These are phyloP conservation scores for Trogon melanurus DNA, from an alignment of 2,113 vertebrate genomes.

Conservation along the genomic window DNA sequence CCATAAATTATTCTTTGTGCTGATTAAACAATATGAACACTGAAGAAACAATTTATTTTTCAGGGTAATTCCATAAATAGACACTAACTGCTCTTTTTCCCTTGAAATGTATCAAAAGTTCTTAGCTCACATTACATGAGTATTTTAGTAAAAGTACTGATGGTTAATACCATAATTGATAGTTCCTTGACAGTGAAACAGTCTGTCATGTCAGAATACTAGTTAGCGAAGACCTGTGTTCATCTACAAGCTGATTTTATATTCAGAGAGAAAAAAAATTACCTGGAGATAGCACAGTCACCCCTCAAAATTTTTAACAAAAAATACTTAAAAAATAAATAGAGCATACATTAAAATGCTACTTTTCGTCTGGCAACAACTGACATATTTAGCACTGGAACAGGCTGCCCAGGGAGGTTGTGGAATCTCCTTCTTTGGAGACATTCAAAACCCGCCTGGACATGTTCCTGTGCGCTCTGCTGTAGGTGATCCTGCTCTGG, in stretches of 20 bases:
- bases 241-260: conserved; percentile 37
- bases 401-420: too few species aligned
- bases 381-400: too few species aligned
- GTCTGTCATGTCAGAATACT: conserved; percentile 21
- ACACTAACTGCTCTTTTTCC: background rate
- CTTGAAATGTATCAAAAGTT: conserved; percentile 11
- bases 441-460: too few species aligned
- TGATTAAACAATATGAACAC: conserved; percentile 38
- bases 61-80: conserved; percentile 36
- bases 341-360: background rate
- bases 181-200: conserved; percentile 43
- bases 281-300: background rate
- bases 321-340: conserved; percentile 1
- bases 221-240: background rate
- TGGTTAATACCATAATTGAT: conserved; percentile 22
- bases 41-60: conserved; percentile 62
- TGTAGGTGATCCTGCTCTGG: too few species aligned
- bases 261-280: conserved; percentile 34
- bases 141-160: conserved; percentile 42
- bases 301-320: background rate
- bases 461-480: too few species aligned
- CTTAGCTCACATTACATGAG: conserved; percentile 16
- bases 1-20: conserved; percentile 46
- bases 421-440: too few species aligned
- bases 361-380: background rate